Conservation (phyloP, 2,113 vertebrate species). For the Leptodactylus fuscus region DNA sequence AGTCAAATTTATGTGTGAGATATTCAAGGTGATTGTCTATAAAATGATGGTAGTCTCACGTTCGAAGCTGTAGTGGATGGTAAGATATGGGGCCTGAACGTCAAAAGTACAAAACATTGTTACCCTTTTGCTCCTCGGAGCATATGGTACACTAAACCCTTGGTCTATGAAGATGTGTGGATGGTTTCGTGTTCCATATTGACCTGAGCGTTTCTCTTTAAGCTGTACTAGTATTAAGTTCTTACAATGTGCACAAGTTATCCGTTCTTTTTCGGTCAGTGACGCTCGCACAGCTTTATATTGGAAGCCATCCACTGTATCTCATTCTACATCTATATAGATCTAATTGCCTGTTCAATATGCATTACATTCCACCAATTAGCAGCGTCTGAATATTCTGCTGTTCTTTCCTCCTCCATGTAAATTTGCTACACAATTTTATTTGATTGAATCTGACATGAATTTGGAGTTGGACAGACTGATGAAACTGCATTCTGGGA, state of each 20-base stretch:
- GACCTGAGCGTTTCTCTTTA: no score
- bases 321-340: neutral
- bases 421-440: conserved; percentile 3
- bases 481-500: conserved; percentile 21
- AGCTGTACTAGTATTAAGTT: no score
- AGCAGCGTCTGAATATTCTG: conserved; percentile 18
- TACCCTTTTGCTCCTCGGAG: no score
- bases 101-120: no score
- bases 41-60: no score
- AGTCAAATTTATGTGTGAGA: no score
- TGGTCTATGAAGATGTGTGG: no score
- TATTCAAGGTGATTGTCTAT: no score
- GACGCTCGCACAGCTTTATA: neutral
- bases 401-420: conserved; percentile 1
- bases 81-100: no score
- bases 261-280: neutral
- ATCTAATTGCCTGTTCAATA: conserved; percentile 36
- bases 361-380: conserved; percentile 16
- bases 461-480: conserved; percentile 30
- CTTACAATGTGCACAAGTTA: neutral
- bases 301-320: conserved; percentile 1
- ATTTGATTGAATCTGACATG: conserved; percentile 36
- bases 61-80: no score
- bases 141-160: no score
- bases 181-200: no score